phyloP scores from a whole-genome alignment of 2,888 invertebrate species.

The Bellardia pandia region DNA sequence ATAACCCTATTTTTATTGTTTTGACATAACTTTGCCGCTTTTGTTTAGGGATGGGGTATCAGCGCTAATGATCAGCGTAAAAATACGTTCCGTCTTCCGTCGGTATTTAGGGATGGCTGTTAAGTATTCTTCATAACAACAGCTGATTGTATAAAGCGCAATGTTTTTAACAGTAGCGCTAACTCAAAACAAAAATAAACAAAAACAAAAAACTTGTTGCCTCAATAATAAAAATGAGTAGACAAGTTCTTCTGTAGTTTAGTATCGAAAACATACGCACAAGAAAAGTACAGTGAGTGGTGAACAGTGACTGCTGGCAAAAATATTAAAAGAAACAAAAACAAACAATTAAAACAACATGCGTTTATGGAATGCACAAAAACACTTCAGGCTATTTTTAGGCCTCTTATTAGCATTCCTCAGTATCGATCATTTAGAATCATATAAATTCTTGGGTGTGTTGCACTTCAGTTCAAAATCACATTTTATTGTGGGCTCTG shows the following conservation, averaged over 20 bases:
- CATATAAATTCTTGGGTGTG: conserved; percentile 78
- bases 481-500: conserved; percentile 81
- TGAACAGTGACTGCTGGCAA: too few relatives aligned
- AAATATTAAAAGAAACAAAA: background rate
- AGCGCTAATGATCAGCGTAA: too few relatives aligned
- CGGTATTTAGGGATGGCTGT: too few relatives aligned
- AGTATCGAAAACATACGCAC: conserved; percentile 38
- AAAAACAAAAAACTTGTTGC: background rate
- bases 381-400: conserved; percentile 52
- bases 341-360: conserved; percentile 24
- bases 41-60: too few relatives aligned
- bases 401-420: conserved; percentile 31
- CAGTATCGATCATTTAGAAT: conserved; percentile 21
- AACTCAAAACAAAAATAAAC: background rate
- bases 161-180: conserved; percentile 38
- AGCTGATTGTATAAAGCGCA: conserved; percentile 10
- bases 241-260: background rate
- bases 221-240: conserved; percentile 19
- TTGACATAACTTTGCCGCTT: too few relatives aligned
- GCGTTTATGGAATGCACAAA: conserved; percentile 59
- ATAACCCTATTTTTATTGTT: too few relatives aligned
- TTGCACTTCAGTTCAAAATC: conserved; percentile 78
- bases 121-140: background rate
- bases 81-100: too few relatives aligned
- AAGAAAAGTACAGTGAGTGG: background rate